These are phyloP conservation scores for Tachystola acroxantha DNA, from an alignment of 2,888 invertebrate species.

Conservation along the genomic window DNA sequence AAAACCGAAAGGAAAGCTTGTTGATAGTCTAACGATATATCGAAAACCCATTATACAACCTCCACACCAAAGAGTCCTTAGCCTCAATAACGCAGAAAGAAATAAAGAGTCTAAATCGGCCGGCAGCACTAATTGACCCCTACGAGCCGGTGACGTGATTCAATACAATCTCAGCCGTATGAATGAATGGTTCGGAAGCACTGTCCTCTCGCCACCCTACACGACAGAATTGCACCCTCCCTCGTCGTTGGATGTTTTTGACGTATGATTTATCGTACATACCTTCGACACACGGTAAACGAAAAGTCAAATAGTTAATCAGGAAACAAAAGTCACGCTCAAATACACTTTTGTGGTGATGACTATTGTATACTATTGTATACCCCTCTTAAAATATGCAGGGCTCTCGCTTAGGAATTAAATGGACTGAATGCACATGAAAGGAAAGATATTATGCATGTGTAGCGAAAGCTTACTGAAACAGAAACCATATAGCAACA, in stretches of 20 bases:
- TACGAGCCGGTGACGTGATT: conserved; percentile 46
- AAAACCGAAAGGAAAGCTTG: no score
- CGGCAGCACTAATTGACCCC: conserved; percentile 43
- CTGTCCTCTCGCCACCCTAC: conserved; percentile 28
- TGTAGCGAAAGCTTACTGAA: neutral
- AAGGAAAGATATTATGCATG: neutral
- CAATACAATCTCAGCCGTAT: conserved; percentile 31
- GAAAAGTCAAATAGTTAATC: conserved; percentile 29
- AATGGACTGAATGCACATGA: conserved; percentile 1
- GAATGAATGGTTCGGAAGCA: conserved; percentile 41
- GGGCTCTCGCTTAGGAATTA: conserved; percentile 1
- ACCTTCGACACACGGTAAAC: conserved; percentile 26
- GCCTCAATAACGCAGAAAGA: no score
- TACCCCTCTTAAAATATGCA: neutral
- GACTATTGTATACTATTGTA: no score
- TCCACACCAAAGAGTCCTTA: no score
- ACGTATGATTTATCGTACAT: conserved; percentile 55
- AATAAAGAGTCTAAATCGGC: conserved; percentile 39
- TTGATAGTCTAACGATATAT: no score
- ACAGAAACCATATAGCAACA: neutral
- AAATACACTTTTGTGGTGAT: no score
- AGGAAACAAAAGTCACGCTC: no score
- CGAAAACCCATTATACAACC: no score
- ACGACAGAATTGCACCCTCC: conserved; percentile 49
- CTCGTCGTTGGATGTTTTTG: conserved; percentile 49